Evolutionary conservation across 1,140 invertebrate species (phyloP).

Genomic region (Conus ventricosus): DNA sequence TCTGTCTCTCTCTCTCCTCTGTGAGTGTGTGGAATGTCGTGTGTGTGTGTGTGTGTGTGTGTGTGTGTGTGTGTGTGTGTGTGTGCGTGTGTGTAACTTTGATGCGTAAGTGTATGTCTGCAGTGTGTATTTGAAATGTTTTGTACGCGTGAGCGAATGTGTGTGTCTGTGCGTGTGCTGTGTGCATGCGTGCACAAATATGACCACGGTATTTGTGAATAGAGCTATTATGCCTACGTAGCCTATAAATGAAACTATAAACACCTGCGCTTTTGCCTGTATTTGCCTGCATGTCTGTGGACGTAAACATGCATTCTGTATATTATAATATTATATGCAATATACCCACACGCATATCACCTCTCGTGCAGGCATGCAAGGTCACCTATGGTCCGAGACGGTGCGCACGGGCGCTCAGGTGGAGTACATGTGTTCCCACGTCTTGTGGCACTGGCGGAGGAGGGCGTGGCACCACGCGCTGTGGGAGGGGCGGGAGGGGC

Average conservation of each 20-base stretch:
- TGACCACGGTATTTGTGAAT: too few species aligned
- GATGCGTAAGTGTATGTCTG: too few species aligned
- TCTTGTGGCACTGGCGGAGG: constrained; percentile 66
- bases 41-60: too few species aligned
- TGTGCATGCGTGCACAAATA: too few species aligned
- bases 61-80: too few species aligned
- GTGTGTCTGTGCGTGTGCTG: too few species aligned
- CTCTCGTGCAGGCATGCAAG: constrained; percentile 60
- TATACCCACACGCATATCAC: background rate
- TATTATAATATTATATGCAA: background rate
- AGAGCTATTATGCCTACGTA: background rate
- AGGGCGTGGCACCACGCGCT: constrained; percentile 64
- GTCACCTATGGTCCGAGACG: constrained; percentile 64
- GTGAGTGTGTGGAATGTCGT: too few species aligned
- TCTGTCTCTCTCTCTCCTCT: too few species aligned
- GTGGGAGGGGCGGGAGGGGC: too few species aligned
- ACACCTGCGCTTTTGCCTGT: background rate
- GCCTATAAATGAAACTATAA: background rate
- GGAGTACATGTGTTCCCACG: constrained; percentile 64
- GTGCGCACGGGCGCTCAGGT: constrained; percentile 55
- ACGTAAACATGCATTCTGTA: background rate
- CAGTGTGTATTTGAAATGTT: background rate
- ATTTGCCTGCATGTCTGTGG: too few species aligned
- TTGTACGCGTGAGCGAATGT: background rate
- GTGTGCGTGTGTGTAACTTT: too few species aligned